Evolutionary conservation across 2,888 invertebrate genomes (phyloP).

Genomic region (Labia minor): DNA sequence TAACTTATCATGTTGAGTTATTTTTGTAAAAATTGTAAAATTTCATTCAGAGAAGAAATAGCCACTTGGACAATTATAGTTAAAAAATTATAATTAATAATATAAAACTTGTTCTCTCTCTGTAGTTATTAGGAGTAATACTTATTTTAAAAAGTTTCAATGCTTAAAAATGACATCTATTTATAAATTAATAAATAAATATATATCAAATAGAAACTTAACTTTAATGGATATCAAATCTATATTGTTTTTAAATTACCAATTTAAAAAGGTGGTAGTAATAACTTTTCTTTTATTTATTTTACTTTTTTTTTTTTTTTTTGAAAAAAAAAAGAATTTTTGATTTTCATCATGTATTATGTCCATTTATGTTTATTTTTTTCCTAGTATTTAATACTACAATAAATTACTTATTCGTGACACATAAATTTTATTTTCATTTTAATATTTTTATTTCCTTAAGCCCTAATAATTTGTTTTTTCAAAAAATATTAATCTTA

Average conservation of each 20-base stretch:
- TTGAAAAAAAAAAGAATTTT: too few relatives aligned
- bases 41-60: neutral
- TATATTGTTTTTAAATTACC: neutral
- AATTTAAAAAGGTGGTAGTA: neutral
- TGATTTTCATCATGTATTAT: neutral
- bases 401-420: slow-evolving; percentile 1
- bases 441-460: neutral
- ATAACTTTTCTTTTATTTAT: neutral
- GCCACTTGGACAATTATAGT: neutral
- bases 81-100: neutral
- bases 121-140: neutral
- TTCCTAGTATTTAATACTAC: neutral
- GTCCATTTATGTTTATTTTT: neutral
- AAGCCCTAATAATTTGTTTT: too few relatives aligned
- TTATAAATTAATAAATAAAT: neutral
- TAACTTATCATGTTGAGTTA: neutral
- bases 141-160: neutral
- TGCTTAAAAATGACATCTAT: neutral
- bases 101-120: neutral
- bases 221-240: neutral
- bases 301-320: neutral
- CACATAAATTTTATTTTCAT: neutral
- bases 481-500: too few relatives aligned
- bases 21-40: neutral
- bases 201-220: neutral